Conservation (phyloP, 2,888 invertebrate genomes). For the Ormyrus pomaceus region DNA sequence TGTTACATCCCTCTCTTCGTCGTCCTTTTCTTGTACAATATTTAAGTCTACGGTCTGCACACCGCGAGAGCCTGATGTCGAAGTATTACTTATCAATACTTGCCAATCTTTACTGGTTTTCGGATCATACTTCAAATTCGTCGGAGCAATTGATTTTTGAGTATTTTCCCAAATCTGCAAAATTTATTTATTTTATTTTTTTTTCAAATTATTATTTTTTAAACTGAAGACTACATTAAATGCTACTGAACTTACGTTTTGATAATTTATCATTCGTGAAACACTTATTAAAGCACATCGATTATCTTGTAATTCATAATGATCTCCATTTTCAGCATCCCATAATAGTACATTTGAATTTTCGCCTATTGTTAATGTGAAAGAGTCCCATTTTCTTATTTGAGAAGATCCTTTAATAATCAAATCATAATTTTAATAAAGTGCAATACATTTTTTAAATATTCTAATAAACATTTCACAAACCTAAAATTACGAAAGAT, state of each 20-base stretch:
- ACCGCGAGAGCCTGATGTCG: conserved; percentile 59
- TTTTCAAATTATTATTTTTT: background rate
- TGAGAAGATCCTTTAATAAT: conserved; percentile 68
- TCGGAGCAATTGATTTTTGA: conserved; percentile 66
- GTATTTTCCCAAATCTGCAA: conserved; percentile 72
- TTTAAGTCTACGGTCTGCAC: conserved; percentile 66
- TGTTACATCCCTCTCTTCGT: conserved; percentile 59
- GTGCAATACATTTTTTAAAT: background rate
- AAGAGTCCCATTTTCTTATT: conserved; percentile 70
- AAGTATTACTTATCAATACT: conserved; percentile 59
- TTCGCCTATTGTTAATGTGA: conserved; percentile 66
- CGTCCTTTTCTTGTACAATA: conserved; percentile 59
- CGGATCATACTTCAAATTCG: conserved; percentile 68
- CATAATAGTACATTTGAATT: conserved; percentile 64
- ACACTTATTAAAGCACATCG: conserved; percentile 69
- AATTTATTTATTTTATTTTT: conserved; percentile 5
- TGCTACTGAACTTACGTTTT: conserved; percentile 63
- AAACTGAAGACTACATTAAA: too few relatives aligned
- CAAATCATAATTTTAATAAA: background rate
- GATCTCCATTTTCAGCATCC: conserved; percentile 72
- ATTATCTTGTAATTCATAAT: conserved; percentile 67
- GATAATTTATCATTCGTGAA: conserved; percentile 69
- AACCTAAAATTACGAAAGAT: conserved; percentile 71
- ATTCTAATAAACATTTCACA: conserved; percentile 11
- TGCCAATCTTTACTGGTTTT: conserved; percentile 70